Percentiles rank a stretch among this genome's conserved stretches.
Evolutionary conservation across 2,888 invertebrate species (phyloP).

Genomic region (Entomobrya proxima): DNA sequence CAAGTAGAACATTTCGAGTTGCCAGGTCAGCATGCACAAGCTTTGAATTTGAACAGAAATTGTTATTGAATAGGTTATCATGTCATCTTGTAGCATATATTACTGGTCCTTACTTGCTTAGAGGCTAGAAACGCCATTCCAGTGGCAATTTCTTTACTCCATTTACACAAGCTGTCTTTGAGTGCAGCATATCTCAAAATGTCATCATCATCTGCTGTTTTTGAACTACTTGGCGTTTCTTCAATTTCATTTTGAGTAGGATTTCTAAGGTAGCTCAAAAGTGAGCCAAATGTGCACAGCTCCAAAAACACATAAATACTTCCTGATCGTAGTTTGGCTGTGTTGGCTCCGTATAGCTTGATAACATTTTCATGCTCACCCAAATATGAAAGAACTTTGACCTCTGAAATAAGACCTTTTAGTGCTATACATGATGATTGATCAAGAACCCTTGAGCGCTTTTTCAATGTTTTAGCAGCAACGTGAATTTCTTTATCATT

Average conservation of each 20-base stretch:
- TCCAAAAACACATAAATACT: constrained; percentile 1
- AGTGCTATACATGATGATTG: not conserved
- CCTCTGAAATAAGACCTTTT: not conserved
- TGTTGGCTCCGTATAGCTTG: constrained; percentile 15
- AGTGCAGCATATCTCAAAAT: not conserved
- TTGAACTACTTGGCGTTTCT: too few relatives aligned
- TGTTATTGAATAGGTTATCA: too few relatives aligned
- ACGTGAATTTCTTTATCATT: too few relatives aligned
- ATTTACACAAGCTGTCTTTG: not conserved
- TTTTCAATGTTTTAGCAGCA: too few relatives aligned
- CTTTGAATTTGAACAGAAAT: too few relatives aligned
- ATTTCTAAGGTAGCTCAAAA: not conserved
- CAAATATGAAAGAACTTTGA: constrained; percentile 16
- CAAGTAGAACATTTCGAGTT: constrained; percentile 52
- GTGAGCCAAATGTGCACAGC: not conserved
- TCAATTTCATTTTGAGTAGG: too few relatives aligned
- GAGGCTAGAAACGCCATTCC: constrained; percentile 22
- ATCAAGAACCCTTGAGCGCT: too few relatives aligned
- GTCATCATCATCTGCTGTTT: too few relatives aligned
- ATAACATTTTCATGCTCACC: constrained; percentile 5
- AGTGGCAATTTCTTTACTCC: not conserved
- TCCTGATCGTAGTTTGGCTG: not conserved
- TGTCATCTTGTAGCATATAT: too few relatives aligned
- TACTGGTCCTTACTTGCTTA: too few relatives aligned
- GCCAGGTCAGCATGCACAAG: constrained; percentile 65